Evolutionary conservation across 2,113 vertebrate species (phyloP).

Genomic region (Ploceus nigricollis): DNA sequence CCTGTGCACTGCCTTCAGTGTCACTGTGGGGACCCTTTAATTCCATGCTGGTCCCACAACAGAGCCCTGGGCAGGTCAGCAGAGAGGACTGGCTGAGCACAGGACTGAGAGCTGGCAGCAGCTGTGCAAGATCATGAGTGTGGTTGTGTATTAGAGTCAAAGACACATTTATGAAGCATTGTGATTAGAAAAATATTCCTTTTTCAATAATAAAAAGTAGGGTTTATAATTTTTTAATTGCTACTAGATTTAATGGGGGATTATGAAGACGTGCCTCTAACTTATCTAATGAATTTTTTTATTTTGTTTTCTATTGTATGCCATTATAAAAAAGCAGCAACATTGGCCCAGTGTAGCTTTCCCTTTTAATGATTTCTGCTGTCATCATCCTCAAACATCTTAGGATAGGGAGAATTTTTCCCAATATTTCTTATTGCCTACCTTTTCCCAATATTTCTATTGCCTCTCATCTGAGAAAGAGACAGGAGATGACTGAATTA

Average conservation of each 20-base stretch:
- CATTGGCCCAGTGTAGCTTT: neutral
- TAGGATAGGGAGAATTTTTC: neutral
- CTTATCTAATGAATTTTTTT: neutral
- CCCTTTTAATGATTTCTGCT: neutral
- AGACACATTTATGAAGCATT: neutral
- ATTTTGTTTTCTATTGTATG: neutral
- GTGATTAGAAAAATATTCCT: neutral
- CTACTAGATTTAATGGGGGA: neutral
- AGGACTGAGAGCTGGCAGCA: neutral
- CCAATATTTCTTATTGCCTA: neutral
- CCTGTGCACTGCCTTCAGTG: neutral
- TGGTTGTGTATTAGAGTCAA: neutral
- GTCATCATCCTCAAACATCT: neutral
- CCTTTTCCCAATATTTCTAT: neutral
- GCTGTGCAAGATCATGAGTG: neutral
- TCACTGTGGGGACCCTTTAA: neutral
- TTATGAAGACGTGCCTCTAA: neutral
- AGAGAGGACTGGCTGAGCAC: neutral
- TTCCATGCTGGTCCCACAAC: neutral
- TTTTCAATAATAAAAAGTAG: neutral
- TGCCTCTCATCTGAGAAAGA: neutral
- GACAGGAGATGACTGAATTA: neutral
- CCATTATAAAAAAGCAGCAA: neutral
- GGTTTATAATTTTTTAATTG: neutral
- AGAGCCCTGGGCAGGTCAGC: neutral